Conservation (phyloP, 2,113 vertebrate species). For the Mesitornis unicolor region DNA sequence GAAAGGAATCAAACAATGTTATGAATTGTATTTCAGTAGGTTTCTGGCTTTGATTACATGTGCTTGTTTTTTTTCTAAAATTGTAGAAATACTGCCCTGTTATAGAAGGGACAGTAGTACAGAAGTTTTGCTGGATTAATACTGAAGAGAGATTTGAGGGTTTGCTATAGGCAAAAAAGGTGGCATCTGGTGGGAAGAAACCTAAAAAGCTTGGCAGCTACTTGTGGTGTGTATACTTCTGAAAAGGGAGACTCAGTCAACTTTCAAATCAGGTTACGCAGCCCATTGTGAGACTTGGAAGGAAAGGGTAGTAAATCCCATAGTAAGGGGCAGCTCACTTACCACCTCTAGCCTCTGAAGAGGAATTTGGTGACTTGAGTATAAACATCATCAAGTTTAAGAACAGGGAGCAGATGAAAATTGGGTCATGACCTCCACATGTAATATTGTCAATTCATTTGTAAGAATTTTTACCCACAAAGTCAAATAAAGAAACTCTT, state of each 20-base stretch:
- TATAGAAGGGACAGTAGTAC: neutral
- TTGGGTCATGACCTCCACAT: neutral
- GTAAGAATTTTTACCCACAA: neutral
- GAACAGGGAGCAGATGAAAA: neutral
- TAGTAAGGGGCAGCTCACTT: neutral
- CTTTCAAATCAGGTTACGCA: neutral
- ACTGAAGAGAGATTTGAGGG: neutral
- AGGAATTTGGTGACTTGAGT: neutral
- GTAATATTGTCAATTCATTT: neutral
- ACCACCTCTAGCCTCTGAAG: neutral
- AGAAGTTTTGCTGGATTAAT: neutral
- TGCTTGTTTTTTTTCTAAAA: neutral
- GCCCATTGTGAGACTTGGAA: neutral
- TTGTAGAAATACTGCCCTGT: neutral
- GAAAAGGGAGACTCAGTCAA: neutral
- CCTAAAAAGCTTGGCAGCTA: neutral
- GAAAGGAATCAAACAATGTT: neutral
- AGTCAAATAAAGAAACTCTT: neutral
- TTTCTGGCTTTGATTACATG: neutral
- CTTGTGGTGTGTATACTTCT: neutral
- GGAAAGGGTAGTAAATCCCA: neutral
- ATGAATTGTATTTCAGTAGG: neutral
- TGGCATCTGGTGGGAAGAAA: neutral
- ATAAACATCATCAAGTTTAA: neutral
- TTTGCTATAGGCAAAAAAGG: neutral